Conservation (phyloP, 1,140 invertebrate genomes). For the Chrysomallon squamiferum region DNA sequence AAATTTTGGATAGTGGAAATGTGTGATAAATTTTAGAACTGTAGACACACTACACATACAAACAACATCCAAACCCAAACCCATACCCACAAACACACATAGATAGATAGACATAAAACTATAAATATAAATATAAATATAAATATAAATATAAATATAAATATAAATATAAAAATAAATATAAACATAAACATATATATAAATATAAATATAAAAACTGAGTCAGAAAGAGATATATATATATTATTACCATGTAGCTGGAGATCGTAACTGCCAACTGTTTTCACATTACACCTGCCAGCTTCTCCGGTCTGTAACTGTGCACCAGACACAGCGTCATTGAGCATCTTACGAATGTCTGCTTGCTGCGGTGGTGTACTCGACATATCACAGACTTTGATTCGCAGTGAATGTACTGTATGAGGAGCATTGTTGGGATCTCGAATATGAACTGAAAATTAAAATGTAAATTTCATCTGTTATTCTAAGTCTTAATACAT, state of each 20-base stretch:
- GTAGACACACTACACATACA: no score
- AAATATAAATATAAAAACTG: no score
- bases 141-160: no score
- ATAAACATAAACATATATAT: no score
- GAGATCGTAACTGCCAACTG: conserved; percentile 58
- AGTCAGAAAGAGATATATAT: no score
- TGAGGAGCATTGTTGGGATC: conserved; percentile 80
- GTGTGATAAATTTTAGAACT: no score
- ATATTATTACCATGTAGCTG: conserved; percentile 59
- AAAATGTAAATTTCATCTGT: not conserved
- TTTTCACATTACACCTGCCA: conserved; percentile 48
- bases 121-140: no score
- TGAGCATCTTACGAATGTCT: conserved; percentile 83
- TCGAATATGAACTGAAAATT: conserved; percentile 71
- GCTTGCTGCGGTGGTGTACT: conserved; percentile 81
- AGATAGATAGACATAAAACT: no score
- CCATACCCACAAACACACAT: no score
- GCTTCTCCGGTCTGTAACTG: conserved; percentile 69
- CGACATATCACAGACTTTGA: conserved; percentile 83
- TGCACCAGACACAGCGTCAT: conserved; percentile 81
- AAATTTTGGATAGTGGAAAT: no score
- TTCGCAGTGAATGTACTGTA: conserved; percentile 78
- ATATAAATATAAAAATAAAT: no score
- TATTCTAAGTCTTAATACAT: not conserved
- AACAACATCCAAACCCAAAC: no score